phyloP scores from a whole-genome alignment of 2,113 vertebrate genomes.

The Atractosteus spatula region DNA sequence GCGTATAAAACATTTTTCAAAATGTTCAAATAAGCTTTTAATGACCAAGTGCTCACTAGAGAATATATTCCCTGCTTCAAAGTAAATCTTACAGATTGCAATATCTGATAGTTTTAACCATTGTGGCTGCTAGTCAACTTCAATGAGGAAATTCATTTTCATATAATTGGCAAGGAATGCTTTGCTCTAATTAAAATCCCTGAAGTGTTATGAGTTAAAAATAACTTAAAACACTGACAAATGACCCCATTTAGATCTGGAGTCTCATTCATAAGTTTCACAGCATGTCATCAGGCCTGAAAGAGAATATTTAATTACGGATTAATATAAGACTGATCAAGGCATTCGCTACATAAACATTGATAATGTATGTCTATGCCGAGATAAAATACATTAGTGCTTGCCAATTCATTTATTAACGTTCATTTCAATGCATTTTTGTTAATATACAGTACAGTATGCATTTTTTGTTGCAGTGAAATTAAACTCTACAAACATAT shows the following conservation, averaged over 20 bases:
- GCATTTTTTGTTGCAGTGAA: no score
- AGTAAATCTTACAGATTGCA: neutral
- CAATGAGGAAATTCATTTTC: constrained; percentile 33
- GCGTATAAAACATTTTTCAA: no score
- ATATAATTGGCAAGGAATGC: constrained; percentile 56
- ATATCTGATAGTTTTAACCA: neutral
- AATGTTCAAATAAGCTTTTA: no score
- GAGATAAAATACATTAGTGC: no score
- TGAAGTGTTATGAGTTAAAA: constrained; percentile 50
- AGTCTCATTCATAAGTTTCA: constrained; percentile 9
- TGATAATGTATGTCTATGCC: no score
- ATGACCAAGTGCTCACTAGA: no score
- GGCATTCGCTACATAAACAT: no score
- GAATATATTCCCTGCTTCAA: neutral
- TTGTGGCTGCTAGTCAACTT: neutral
- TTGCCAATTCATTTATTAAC: no score
- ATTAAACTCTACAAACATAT: no score
- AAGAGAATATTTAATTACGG: constrained; percentile 13
- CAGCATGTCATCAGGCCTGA: neutral
- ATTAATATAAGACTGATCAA: constrained; percentile 1
- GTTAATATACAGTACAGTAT: no score
- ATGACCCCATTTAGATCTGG: constrained; percentile 50
- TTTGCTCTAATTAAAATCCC: constrained; percentile 62
- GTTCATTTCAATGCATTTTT: no score
- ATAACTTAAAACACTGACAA: constrained; percentile 60